Evolutionary conservation across 1,140 invertebrate species (phyloP).

Genomic region (Lepidurus apus): DNA sequence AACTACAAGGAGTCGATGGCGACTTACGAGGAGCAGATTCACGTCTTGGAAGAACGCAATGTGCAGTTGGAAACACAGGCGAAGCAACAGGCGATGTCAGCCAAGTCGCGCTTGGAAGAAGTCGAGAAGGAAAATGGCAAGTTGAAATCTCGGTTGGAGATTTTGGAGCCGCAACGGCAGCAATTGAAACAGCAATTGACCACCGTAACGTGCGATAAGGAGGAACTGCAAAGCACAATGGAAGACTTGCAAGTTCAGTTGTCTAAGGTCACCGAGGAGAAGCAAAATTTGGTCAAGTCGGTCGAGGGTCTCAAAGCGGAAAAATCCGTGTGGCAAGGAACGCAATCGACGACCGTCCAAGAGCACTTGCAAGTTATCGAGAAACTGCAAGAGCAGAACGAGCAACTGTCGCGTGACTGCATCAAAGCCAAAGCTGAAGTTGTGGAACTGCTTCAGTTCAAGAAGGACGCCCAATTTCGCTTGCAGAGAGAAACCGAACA

Average conservation of each 20-base stretch:
- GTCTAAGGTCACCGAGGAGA: background rate
- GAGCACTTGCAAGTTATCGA: constrained; percentile 11
- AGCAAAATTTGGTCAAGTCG: background rate
- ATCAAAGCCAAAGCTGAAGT: constrained; percentile 11
- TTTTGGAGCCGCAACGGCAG: background rate
- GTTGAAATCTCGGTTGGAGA: background rate
- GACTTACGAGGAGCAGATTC: background rate
- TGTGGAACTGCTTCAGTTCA: background rate
- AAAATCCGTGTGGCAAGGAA: background rate
- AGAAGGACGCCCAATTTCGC: background rate
- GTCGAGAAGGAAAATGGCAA: background rate
- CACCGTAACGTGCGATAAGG: background rate
- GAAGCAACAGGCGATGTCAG: background rate
- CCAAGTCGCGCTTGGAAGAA: background rate
- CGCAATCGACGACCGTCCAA: background rate
- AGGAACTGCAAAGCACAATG: background rate
- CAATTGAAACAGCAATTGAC: background rate
- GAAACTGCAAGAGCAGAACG: constrained; percentile 10
- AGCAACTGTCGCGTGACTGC: background rate
- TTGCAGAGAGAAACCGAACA: background rate
- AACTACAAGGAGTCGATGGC: background rate
- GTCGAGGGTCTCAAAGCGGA: background rate
- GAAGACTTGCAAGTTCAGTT: background rate
- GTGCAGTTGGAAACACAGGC: background rate
- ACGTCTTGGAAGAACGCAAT: background rate